These are phyloP conservation scores for Melanostoma scalare DNA, from an alignment of 2,888 invertebrate genomes.

Conservation along the genomic window DNA sequence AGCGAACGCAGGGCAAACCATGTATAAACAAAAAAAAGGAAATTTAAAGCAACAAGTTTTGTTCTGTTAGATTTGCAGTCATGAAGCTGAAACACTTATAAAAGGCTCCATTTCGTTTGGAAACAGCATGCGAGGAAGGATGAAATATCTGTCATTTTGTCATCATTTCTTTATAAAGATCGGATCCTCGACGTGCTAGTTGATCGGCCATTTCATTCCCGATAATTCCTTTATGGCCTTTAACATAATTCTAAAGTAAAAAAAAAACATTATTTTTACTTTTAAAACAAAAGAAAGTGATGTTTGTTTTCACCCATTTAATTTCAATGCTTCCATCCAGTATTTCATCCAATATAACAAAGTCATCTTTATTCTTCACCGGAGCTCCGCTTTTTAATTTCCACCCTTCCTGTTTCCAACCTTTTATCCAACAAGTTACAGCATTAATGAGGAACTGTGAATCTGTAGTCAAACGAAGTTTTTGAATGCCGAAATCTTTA, in stretches of 20 bases:
- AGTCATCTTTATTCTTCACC: slow-evolving; percentile 94
- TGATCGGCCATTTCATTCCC: slow-evolving; percentile 97
- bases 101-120: too few relatives aligned
- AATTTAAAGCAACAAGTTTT: too few relatives aligned
- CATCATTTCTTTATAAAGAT: slow-evolving; percentile 73
- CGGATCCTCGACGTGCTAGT: slow-evolving; percentile 90
- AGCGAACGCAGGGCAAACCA: too few relatives aligned
- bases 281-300: slow-evolving; percentile 1
- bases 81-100: too few relatives aligned
- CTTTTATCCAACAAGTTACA: slow-evolving; percentile 92
- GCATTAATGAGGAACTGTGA: slow-evolving; percentile 94
- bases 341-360: slow-evolving; percentile 88
- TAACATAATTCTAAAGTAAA: slow-evolving; percentile 87
- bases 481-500: slow-evolving; percentile 84
- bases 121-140: too few relatives aligned
- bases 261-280: not conserved
- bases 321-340: slow-evolving; percentile 85
- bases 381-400: slow-evolving; percentile 86
- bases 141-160: slow-evolving; percentile 4
- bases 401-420: slow-evolving; percentile 96
- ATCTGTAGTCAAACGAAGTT: slow-evolving; percentile 93
- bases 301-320: slow-evolving; percentile 86
- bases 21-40: too few relatives aligned
- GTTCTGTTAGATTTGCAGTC: too few relatives aligned
- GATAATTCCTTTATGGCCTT: slow-evolving; percentile 90